Evolutionary conservation across 2,797 vertebrate species (phyloP), one percentile per base, ranked within the genome.

Genomic region (Mus caroli): DNA sequence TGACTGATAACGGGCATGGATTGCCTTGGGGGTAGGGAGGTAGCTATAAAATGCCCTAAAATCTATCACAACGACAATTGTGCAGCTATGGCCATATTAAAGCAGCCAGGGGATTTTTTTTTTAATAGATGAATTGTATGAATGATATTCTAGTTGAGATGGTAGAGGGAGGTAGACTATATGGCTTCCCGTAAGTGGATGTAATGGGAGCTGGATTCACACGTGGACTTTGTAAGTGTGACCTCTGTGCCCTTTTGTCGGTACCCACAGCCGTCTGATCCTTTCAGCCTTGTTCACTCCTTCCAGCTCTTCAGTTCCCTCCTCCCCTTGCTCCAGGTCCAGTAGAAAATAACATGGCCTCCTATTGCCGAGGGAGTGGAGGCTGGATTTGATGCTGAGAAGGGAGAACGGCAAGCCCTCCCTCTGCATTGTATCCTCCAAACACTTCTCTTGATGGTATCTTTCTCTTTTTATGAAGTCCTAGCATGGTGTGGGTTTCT

Each of bases 311-410:
- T 52, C 10, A 11, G n/a, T 69, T 40, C n/a, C 67, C 28, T 37
- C 50, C 31, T 80, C 11, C 9, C 52, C 28, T 4, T 3, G n/a
- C 84, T 31, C 17, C 6, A 9, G 62, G n/a, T 76, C 73, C 46
- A 3, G 3, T 24, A 11, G 62, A 50, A 84, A 88, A 6, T 69
- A 50, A 3, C 22, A 3, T 22, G 60, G 76, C 0, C 0, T n/a
- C 54, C 54, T 56, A 11, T 8, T 43, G 46, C 91, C 22, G 6
- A 43, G 22, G 50, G 76, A 50, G 28, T 31, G 17, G 17, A 19
- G 34, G 64, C 46, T 54, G 78, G 40, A 28, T 43, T 10, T 34
- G 28, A 28, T 22, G 6, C 0, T 43, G 22, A 52, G 58, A 1
- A 6, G 40, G 34, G 31, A 69, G 2, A 40, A 19, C 24, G 8